Percentiles rank a stretch among this genome's conserved stretches.
Conservation (phyloP, 1,140 invertebrate species). For the Formica selysi region DNA sequence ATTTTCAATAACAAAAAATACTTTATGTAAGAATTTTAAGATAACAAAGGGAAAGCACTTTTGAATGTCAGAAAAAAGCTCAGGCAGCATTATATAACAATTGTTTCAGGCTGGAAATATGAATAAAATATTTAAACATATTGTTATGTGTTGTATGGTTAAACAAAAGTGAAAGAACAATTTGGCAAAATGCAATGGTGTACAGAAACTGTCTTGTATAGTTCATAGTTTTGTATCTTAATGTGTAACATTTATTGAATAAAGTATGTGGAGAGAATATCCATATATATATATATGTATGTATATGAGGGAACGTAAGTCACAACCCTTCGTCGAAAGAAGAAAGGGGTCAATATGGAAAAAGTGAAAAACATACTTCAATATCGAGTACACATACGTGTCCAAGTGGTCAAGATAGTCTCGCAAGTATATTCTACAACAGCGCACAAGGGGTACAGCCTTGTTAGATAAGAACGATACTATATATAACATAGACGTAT, state of each 20-base stretch:
- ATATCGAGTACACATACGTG: constrained; percentile 12
- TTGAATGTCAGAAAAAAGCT: constrained; percentile 78
- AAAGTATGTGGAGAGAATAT: constrained; percentile 41
- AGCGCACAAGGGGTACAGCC: constrained; percentile 24
- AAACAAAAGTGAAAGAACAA: constrained; percentile 66
- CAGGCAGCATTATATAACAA: constrained; percentile 86
- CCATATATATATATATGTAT: neutral
- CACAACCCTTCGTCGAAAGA: neutral
- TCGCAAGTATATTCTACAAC: constrained; percentile 14
- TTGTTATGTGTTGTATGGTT: constrained; percentile 46
- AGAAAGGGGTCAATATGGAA: neutral
- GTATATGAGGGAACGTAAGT: constrained; percentile 34
- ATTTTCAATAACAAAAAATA: constrained; percentile 67
- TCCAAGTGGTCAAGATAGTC: constrained; percentile 8
- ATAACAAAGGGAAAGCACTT: constrained; percentile 74
- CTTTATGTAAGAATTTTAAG: constrained; percentile 66
- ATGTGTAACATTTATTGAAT: constrained; percentile 25
- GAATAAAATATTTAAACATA: constrained; percentile 72
- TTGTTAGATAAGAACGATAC: constrained; percentile 40
- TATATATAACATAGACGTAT: constrained; percentile 13
- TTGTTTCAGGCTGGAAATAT: constrained; percentile 85
- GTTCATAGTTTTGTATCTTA: neutral
- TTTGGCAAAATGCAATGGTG: constrained; percentile 40
- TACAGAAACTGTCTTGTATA: neutral
- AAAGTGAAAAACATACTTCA: neutral